These are phyloP conservation scores for Sinocyclocheilus anshuiensis DNA, from an alignment of 2,113 vertebrate species.

Conservation along the genomic window DNA sequence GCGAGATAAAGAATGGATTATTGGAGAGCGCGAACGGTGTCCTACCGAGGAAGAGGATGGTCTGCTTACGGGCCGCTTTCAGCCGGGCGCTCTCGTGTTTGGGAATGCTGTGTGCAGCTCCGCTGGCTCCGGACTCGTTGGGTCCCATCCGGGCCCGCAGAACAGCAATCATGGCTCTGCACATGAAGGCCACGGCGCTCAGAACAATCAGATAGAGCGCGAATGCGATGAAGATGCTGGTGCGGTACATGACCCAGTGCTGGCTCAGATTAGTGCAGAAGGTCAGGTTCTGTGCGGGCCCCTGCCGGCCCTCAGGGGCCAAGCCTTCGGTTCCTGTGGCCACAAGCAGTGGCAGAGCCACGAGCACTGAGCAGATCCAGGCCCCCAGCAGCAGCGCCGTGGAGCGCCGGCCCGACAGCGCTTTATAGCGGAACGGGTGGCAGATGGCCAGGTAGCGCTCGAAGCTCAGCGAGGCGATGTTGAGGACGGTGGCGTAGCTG, in stretches of 20 bases:
- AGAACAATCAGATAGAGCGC: constrained; percentile 84
- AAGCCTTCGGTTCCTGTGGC: constrained; percentile 86
- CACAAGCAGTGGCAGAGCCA: constrained; percentile 87
- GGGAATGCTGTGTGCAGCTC: neutral
- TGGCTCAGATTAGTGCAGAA: constrained; percentile 89
- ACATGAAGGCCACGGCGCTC: constrained; percentile 85
- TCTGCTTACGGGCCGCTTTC: constrained; percentile 84
- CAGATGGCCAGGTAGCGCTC: constrained; percentile 94
- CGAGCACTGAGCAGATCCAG: constrained; percentile 83
- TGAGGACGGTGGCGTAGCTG: constrained; percentile 93
- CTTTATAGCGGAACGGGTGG: constrained; percentile 88
- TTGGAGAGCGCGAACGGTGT: too few relatives aligned
- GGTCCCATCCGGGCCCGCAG: constrained; percentile 70
- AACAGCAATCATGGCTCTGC: constrained; percentile 84
- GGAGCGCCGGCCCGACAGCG: constrained; percentile 69
- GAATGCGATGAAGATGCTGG: constrained; percentile 85
- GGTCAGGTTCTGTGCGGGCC: constrained; percentile 76
- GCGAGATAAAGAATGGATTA: neutral
- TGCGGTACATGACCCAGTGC: constrained; percentile 83
- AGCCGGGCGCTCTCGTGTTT: constrained; percentile 72
- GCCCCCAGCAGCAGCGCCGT: constrained; percentile 82
- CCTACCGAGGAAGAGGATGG: constrained; percentile 83
- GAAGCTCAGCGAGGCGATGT: constrained; percentile 91
- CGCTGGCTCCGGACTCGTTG: neutral
- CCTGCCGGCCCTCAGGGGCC: constrained; percentile 48